Evolutionary conservation across 2,113 vertebrate genomes (phyloP).

Genomic region (Actinemys pallida): DNA sequence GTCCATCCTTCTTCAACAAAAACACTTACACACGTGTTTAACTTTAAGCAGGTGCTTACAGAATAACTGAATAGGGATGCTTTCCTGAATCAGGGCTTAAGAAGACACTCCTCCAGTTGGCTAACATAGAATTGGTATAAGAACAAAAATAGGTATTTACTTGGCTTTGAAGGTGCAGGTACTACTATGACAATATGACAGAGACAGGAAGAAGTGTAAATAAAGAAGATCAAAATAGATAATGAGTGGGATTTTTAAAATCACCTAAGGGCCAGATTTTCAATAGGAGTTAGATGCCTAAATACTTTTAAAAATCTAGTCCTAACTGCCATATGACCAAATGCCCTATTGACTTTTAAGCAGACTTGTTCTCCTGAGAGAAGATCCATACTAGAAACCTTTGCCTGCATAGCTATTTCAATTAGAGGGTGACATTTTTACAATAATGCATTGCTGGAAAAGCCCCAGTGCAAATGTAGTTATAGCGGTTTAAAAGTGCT

Average conservation of each 20-base stretch:
- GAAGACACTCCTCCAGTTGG: neutral
- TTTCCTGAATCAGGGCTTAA: neutral
- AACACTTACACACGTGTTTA: neutral
- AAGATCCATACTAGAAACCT: neutral
- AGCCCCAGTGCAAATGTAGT: neutral
- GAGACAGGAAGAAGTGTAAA: neutral
- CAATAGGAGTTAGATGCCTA: neutral
- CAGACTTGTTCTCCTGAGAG: neutral
- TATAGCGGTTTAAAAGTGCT: rapidly evolving
- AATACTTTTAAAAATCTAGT: neutral
- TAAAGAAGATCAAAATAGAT: neutral
- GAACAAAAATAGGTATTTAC: neutral
- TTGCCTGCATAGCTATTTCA: rapidly evolving
- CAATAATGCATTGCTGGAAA: neutral
- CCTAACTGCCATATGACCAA: neutral
- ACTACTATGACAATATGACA: neutral
- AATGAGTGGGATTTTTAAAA: neutral
- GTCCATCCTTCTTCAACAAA: neutral
- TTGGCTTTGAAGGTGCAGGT: neutral
- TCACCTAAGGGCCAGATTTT: neutral
- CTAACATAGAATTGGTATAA: neutral
- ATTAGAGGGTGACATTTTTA: neutral
- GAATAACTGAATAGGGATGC: neutral
- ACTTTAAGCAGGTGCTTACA: neutral
- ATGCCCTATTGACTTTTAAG: rapidly evolving